Base-by-base conservation (phyloP, 2,113 vertebrate genomes). In the Callionymus lyra region DNA sequence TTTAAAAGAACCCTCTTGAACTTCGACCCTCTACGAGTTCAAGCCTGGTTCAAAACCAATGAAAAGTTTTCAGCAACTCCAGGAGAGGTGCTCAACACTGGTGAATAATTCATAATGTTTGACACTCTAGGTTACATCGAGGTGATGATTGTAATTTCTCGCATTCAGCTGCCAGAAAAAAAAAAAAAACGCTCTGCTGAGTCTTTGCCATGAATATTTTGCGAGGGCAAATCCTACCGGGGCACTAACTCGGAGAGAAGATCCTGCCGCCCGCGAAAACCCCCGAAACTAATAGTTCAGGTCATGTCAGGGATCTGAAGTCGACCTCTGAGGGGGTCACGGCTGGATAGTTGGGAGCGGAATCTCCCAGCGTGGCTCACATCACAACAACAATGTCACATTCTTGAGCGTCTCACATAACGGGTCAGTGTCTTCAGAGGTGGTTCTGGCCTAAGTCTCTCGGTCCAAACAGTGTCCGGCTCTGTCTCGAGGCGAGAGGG, bases 151-250 rank as follows among this genome's bases (percentile, higher is more conserved):
- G 59, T 34, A 52, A 58, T 74, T 59, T 72, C 52, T 60, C 37
- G n/a, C 42, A 2, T 34, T 11, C 39, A 53, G 56, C 65, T 76
- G 72, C 68, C 70, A 76, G n/a, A n/a, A n/a, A n/a, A n/a, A n/a
- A n/a, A n/a, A n/a, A n/a, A n/a, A 59, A 62, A 64, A 53, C 47
- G 41, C 47, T 62, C 11, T 11, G 46, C 50, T 60, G 38, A 61
- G 51, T 18, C 19, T 16, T n/a, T 16, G 21, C 32, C 36, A 63
- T 65, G 66, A 69, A 61, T 69, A 66, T 66, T 71, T 55, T 45
- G 50, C 41, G 53, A 63, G 58, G 55, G 55, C 60, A 64, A 47
- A 53, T 65, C 38, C 36, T 57, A 65, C 60, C 50, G 53, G 55
- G 59, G 59, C 38, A 50, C 59, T 53, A 65, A 47, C 65, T 66